Evolutionary conservation across 2,113 vertebrate genomes (phyloP).

Genomic region (Isichthys henryi): DNA sequence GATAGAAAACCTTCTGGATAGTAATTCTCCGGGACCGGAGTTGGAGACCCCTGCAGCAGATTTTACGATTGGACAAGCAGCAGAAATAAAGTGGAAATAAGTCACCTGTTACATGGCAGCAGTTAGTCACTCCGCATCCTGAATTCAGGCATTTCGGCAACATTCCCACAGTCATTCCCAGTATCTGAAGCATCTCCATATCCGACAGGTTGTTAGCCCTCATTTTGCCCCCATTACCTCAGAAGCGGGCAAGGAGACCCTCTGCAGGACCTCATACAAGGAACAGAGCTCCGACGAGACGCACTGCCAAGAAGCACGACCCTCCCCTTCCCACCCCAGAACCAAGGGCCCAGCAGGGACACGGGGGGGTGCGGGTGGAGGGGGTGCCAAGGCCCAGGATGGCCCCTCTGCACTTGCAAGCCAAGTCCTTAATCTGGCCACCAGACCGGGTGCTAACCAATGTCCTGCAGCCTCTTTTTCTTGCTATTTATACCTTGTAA

Average conservation of each 20-base stretch:
- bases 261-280: conserved; percentile 16
- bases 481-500: conserved; percentile 74
- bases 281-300: conserved; percentile 45
- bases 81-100: neutral
- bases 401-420: conserved; percentile 22
- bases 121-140: neutral
- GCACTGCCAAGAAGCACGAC: conserved; percentile 60
- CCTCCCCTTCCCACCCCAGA: conserved; percentile 20
- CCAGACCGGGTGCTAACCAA: conserved; percentile 54
- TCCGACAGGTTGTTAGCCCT: conserved; percentile 40
- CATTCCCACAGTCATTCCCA: neutral
- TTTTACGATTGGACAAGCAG: neutral
- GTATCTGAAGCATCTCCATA: neutral
- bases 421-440: conserved; percentile 41
- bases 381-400: neutral
- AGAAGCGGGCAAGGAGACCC: neutral
- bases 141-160: neutral
- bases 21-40: no score
- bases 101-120: neutral
- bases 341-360: neutral
- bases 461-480: conserved; percentile 41
- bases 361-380: neutral
- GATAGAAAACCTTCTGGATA: no score
- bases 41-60: neutral
- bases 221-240: neutral